Conservation (phyloP, 2,797 vertebrate genomes). For the Phaenicophaeus curvirostris region DNA sequence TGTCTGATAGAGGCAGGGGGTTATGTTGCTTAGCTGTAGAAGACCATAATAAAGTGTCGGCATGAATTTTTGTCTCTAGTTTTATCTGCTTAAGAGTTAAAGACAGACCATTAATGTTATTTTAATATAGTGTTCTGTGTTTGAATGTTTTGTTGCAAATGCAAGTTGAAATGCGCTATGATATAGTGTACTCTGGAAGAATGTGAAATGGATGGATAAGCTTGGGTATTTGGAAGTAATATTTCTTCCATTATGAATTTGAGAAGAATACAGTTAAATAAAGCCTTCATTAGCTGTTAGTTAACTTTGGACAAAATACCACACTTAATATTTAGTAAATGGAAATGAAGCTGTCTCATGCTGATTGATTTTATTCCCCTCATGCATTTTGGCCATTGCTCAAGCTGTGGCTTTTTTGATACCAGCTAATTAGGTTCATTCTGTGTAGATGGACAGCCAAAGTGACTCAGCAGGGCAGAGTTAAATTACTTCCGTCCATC, state of each 20-base stretch:
- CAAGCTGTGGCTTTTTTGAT: conserved; percentile 75
- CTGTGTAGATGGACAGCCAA: conserved; percentile 69
- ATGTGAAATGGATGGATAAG: conserved; percentile 58
- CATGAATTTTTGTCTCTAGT: not conserved
- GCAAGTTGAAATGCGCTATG: conserved; percentile 24
- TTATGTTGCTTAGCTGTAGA: not conserved
- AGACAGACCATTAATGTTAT: conserved; percentile 11
- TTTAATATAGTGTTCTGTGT: conserved; percentile 15
- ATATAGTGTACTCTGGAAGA: conserved; percentile 15
- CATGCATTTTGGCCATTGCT: conserved; percentile 48
- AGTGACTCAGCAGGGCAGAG: conserved; percentile 77
- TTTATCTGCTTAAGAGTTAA: not conserved
- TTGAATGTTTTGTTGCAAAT: conserved; percentile 45
- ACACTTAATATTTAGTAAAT: conserved; percentile 73
- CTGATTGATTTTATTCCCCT: conserved; percentile 73
- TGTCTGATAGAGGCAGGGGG: not conserved
- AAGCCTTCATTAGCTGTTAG: conserved; percentile 71
- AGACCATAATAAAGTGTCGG: not conserved
- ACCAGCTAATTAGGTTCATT: conserved; percentile 74
- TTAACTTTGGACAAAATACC: conserved; percentile 70
- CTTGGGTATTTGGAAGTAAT: conserved; percentile 37
- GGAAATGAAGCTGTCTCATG: conserved; percentile 70
- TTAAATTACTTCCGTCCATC: conserved; percentile 76
- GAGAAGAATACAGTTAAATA: conserved; percentile 52
- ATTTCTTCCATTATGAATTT: conserved; percentile 39